Conservation (phyloP, 2,113 vertebrate genomes). For the Aptenodytes patagonicus region DNA sequence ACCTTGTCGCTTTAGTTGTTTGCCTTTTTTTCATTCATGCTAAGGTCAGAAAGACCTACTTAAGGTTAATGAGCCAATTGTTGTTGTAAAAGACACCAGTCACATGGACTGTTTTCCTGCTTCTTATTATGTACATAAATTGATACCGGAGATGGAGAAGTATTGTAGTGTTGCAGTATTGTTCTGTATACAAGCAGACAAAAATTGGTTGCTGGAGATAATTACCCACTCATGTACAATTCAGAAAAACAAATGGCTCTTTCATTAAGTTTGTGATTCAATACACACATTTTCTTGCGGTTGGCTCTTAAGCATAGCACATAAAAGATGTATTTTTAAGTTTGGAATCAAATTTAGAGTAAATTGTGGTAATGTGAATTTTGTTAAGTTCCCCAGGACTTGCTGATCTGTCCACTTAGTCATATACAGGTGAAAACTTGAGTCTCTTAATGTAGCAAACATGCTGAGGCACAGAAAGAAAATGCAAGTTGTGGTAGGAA, state of each 20-base stretch:
- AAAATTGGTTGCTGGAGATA: constrained; percentile 47
- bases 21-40: not conserved
- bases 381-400: not conserved
- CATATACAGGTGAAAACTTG: not conserved
- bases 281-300: not conserved
- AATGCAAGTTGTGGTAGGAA: not conserved
- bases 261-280: constrained; percentile 40
- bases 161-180: not conserved
- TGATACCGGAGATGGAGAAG: constrained; percentile 29
- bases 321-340: not conserved
- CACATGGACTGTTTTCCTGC: constrained; percentile 29
- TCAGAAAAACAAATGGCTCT: constrained; percentile 42
- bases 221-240: constrained; percentile 46
- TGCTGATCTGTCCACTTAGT: not conserved
- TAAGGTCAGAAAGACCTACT: constrained; percentile 42
- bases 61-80: constrained; percentile 61
- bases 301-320: not conserved
- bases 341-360: not conserved
- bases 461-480: not conserved
- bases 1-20: not conserved
- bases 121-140: constrained; percentile 49
- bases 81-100: constrained; percentile 19
- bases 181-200: constrained; percentile 9
- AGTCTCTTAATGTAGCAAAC: not conserved
- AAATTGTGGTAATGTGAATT: not conserved